These are phyloP conservation scores for Dufourea novaeangliae DNA, from an alignment of 1,140 invertebrate species.

Conservation along the genomic window DNA sequence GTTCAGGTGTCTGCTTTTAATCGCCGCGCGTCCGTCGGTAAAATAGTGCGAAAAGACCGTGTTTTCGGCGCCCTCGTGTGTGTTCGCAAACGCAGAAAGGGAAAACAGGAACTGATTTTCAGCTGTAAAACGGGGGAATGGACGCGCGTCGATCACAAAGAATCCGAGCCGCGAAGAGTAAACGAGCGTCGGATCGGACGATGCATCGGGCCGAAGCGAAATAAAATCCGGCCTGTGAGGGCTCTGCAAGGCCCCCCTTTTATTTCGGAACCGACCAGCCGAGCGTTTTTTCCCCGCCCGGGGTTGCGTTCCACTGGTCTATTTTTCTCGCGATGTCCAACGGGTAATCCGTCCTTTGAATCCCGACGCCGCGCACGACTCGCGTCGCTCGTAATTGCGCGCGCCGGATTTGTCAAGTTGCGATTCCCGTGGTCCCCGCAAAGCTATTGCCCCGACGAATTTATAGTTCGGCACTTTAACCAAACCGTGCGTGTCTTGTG, in stretches of 20 bases:
- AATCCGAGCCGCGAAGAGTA: background rate
- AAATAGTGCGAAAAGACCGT: too few relatives aligned
- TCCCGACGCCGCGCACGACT: background rate
- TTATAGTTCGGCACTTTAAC: background rate
- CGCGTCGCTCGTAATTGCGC: conserved; percentile 27
- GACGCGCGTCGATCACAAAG: background rate
- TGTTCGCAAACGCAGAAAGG: too few relatives aligned
- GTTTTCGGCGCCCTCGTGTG: too few relatives aligned
- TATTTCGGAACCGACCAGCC: conserved; percentile 14
- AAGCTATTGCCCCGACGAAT: conserved; percentile 7
- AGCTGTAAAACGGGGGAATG: background rate
- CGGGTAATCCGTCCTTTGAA: conserved; percentile 36
- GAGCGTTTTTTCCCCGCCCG: background rate
- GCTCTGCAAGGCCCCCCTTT: conserved; percentile 8
- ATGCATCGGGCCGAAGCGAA: background rate
- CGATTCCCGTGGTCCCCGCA: background rate
- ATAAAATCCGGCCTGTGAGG: background rate
- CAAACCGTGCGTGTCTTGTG: background rate
- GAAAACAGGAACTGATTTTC: too few relatives aligned
- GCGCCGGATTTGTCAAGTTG: conserved; percentile 31
- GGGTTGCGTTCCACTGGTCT: background rate
- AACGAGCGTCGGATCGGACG: conserved; percentile 3
- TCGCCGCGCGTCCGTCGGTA: too few relatives aligned
- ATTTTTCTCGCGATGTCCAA: conserved; percentile 6
- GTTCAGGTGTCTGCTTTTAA: too few relatives aligned